A percentile compares a stretch with the other conserved stretches of the same genome.
Evolutionary conservation across 1,140 invertebrate genomes (phyloP).

Genomic region (Dysdera silvatica): DNA sequence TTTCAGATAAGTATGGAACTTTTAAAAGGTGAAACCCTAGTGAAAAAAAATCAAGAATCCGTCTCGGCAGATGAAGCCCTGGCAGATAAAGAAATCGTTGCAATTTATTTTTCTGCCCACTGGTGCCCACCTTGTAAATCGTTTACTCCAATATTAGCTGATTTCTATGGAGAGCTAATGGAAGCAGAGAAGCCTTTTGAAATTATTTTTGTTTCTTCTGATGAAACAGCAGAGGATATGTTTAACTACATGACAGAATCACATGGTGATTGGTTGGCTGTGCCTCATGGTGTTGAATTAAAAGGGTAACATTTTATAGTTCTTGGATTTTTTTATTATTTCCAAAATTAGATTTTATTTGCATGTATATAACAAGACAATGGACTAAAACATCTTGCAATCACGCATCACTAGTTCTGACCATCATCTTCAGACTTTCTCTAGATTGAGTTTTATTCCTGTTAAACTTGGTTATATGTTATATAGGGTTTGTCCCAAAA

Average conservation of each 20-base stretch:
- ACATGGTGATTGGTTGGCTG: constrained; percentile 42
- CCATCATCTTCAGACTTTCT: no score
- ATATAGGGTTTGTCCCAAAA: no score
- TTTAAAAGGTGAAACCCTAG: constrained; percentile 6
- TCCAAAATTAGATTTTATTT: no score
- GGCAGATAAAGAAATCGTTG: constrained; percentile 36
- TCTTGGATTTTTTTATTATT: no score
- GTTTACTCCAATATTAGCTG: constrained; percentile 47
- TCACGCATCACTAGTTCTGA: no score
- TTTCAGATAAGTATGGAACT: no score
- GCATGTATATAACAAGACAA: no score
- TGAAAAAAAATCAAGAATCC: constrained; percentile 12
- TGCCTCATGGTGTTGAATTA: constrained; percentile 37
- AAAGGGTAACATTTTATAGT: no score
- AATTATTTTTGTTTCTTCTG: constrained; percentile 43
- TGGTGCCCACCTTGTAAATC: constrained; percentile 50
- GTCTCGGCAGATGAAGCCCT: constrained; percentile 26
- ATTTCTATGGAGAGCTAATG: constrained; percentile 36
- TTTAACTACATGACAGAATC: constrained; percentile 40
- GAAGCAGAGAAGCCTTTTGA: constrained; percentile 35
- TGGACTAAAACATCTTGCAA: no score
- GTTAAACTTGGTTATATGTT: no score
- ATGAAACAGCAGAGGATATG: constrained; percentile 38
- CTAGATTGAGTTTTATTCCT: no score
- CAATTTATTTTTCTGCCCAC: constrained; percentile 50